A percentile compares a stretch with the other conserved stretches of the same genome.
phyloP scores from a whole-genome alignment of 2,113 vertebrate genomes.

The Pithys albifrons region DNA sequence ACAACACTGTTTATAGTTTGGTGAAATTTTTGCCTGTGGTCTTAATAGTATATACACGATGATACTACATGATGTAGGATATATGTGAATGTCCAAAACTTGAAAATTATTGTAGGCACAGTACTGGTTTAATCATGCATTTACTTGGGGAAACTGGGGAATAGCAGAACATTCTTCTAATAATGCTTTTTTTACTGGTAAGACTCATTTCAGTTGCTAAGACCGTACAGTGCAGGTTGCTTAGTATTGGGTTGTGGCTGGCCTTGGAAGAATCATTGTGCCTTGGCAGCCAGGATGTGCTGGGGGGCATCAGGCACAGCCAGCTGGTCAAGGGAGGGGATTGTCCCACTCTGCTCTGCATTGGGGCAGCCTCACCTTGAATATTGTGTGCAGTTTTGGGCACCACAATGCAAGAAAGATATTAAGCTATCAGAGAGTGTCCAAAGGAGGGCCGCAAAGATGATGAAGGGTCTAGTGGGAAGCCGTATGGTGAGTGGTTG shows the following conservation, averaged over 20 bases:
- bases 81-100: not conserved
- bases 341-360: not conserved
- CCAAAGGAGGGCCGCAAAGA: not conserved
- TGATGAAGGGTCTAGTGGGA: not conserved
- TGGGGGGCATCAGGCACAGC: not conserved
- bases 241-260: not conserved
- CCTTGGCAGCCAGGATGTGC: not conserved
- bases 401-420: not conserved
- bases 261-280: not conserved
- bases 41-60: not conserved
- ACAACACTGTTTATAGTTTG: not conserved
- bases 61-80: not conserved
- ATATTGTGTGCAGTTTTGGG: rapidly evolving
- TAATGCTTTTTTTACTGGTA: not conserved
- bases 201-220: not conserved
- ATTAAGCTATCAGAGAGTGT: not conserved
- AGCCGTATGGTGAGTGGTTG: rapidly evolving
- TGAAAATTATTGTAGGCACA: not conserved
- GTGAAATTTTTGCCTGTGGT: not conserved
- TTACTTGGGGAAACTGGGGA: not conserved
- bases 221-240: not conserved
- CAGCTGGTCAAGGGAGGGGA: rapidly evolving
- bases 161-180: not conserved
- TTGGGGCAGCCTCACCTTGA: rapidly evolving
- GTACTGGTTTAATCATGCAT: not conserved